A percentile compares a stretch with the other conserved stretches of the same genome.
phyloP scores from a whole-genome alignment of 2,888 invertebrate species.

The Gibbula magus region DNA sequence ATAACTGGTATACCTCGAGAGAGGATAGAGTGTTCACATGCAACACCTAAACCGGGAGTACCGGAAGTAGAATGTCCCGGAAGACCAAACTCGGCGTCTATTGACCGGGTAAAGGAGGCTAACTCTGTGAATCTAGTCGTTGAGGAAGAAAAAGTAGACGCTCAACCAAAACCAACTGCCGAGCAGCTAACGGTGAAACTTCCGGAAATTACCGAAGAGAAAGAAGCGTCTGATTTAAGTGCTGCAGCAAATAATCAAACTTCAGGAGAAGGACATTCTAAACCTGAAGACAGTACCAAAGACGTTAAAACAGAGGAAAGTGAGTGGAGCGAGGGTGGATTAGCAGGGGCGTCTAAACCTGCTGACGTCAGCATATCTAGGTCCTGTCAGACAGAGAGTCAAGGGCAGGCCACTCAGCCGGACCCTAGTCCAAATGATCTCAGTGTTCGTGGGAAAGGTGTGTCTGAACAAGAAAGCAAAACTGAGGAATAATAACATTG shows the following conservation, averaged over 20 bases:
- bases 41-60: neutral
- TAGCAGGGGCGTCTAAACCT: no score
- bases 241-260: neutral
- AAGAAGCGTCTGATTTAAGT: neutral
- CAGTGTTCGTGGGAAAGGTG: no score
- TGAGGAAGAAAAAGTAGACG: neutral
- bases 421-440: no score
- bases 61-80: constrained; percentile 2
- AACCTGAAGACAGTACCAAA: no score
- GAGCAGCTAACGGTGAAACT: neutral
- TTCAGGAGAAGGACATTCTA: no score
- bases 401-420: no score
- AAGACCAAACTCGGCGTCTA: neutral
- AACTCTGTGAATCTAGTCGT: neutral
- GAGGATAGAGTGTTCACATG: neutral
- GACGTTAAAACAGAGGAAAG: no score
- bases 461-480: no score
- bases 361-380: no score
- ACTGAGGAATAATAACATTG: no score
- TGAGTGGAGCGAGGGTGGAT: no score
- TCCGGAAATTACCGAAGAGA: neutral
- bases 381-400: no score
- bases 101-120: neutral
- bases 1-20: neutral
- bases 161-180: neutral